phyloP scores from a whole-genome alignment of 2,113 vertebrate species.

The Sclerurus mexicanus region DNA sequence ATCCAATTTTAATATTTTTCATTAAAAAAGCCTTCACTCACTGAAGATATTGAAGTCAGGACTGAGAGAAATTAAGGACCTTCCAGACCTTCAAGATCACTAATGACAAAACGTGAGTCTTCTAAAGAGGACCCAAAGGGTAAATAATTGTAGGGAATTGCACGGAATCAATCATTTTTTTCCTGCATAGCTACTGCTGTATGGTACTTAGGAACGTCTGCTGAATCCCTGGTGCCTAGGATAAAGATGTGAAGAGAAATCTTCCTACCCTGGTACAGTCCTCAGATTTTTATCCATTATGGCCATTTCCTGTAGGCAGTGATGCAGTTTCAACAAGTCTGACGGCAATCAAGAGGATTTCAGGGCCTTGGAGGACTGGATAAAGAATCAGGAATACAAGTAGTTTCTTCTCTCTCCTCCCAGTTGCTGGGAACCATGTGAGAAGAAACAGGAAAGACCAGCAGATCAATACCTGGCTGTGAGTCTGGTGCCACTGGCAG shows the following conservation, averaged over 20 bases:
- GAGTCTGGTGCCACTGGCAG: neutral
- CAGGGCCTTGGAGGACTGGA: neutral
- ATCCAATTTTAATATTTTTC: neutral
- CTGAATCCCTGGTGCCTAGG: neutral
- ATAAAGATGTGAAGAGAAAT: neutral
- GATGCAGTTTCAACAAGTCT: neutral
- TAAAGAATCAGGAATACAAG: neutral
- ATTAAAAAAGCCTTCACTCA: neutral
- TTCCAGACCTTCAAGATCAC: neutral
- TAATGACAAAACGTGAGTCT: neutral
- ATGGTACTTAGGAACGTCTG: neutral
- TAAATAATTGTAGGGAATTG: neutral
- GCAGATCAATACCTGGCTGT: neutral
- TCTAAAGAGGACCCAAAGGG: neutral
- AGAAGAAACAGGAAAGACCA: neutral
- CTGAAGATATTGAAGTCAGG: neutral
- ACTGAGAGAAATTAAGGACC: neutral
- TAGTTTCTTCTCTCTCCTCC: neutral
- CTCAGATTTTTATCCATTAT: neutral
- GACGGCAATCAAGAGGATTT: neutral
- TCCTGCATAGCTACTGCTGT: neutral
- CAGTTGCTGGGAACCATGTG: neutral
- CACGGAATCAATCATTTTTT: neutral
- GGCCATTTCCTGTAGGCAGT: neutral
- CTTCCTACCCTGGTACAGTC: neutral